Evolutionary conservation across 2,888 invertebrate genomes (phyloP).

Genomic region (Archips crataeganus): DNA sequence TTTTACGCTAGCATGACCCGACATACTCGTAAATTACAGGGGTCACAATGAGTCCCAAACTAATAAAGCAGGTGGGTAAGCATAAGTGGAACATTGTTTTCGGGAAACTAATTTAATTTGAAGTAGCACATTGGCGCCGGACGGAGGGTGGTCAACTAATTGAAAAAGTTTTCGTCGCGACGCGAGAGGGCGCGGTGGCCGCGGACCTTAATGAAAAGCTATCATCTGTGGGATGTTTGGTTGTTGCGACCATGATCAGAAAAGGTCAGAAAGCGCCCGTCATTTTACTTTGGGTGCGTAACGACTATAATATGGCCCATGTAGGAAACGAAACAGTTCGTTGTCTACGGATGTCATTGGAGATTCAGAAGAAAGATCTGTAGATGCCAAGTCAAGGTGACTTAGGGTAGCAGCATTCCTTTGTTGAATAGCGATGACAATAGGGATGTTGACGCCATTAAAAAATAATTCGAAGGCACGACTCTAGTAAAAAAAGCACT

Average conservation of each 20-base stretch:
- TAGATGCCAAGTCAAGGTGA: no score
- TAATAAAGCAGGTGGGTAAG: slow-evolving; percentile 25
- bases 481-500: no score
- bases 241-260: slow-evolving; percentile 9
- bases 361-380: no score
- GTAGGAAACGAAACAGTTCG: no score
- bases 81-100: slow-evolving; percentile 49
- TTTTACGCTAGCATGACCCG: background rate
- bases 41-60: slow-evolving; percentile 5
- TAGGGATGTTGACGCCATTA: no score
- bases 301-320: no score
- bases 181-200: slow-evolving; percentile 43
- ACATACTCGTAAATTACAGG: background rate
- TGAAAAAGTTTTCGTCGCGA: slow-evolving; percentile 74
- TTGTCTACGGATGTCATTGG: no score
- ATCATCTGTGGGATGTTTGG: slow-evolving; percentile 23
- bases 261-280: no score
- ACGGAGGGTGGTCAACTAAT: slow-evolving; percentile 68
- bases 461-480: no score
- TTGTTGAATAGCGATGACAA: no score
- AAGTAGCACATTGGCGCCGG: slow-evolving; percentile 57
- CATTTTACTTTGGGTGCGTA: no score
- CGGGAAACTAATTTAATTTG: slow-evolving; percentile 76
- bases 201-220: slow-evolving; percentile 42
- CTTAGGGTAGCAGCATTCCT: no score